These are phyloP conservation scores for Amia ocellicauda DNA, from an alignment of 2,113 vertebrate species.

Conservation along the genomic window DNA sequence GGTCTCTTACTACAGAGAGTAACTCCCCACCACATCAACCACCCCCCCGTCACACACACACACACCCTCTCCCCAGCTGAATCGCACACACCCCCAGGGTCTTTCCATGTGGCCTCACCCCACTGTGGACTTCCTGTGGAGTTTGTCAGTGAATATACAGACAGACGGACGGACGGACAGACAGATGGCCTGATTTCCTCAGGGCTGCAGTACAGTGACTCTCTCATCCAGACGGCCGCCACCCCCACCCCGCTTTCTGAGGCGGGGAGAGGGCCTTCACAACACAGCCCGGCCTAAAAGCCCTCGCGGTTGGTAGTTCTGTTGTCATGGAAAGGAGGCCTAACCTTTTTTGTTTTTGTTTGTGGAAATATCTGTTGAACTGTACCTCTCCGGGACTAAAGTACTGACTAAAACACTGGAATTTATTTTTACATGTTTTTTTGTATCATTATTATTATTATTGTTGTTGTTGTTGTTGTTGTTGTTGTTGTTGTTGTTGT, in stretches of 20 bases:
- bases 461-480: slow-evolving; percentile 38
- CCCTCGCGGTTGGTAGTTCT: not conserved
- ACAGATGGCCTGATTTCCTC: slow-evolving; percentile 4
- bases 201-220: slow-evolving; percentile 12
- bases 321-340: slow-evolving; percentile 14
- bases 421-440: slow-evolving; percentile 44
- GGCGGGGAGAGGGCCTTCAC: not conserved
- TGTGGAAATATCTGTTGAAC: slow-evolving; percentile 41
- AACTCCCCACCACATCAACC: no score
- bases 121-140: no score
- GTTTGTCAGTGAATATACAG: no score
- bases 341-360: slow-evolving; percentile 20
- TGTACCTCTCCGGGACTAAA: slow-evolving; percentile 51
- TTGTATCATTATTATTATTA: slow-evolving; percentile 40
- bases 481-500: slow-evolving; percentile 33
- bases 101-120: no score
- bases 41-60: slow-evolving; percentile 7
- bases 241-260: no score
- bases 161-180: not conserved
- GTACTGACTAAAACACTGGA: slow-evolving; percentile 69
- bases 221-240: slow-evolving; percentile 38
- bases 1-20: slow-evolving; percentile 12
- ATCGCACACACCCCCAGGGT: slow-evolving; percentile 3
- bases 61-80: slow-evolving; percentile 28
- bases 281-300: not conserved